Conservation (phyloP, 1,140 invertebrate genomes). For the Tyrophagus putrescentiae region DNA sequence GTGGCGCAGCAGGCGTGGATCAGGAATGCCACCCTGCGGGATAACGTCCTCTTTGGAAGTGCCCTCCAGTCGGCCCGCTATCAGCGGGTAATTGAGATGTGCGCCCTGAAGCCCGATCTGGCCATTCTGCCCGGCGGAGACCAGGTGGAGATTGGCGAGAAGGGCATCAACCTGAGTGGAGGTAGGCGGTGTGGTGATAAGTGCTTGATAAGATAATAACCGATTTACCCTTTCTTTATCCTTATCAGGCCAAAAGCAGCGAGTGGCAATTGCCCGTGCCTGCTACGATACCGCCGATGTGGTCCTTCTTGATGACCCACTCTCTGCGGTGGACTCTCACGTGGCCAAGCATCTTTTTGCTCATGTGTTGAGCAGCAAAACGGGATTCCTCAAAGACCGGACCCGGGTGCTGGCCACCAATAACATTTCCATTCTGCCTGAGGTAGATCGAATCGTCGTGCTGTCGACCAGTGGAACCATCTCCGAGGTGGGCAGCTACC, state of each 20-base stretch:
- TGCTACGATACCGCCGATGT: slow-evolving; percentile 51
- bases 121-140: slow-evolving; percentile 33
- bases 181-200: slow-evolving; percentile 29
- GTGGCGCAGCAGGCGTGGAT: slow-evolving; percentile 52
- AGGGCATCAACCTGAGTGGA: slow-evolving; percentile 38
- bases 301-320: slow-evolving; percentile 83
- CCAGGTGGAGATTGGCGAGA: slow-evolving; percentile 34
- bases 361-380: slow-evolving; percentile 57
- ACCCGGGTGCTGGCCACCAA: slow-evolving; percentile 25
- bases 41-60: slow-evolving; percentile 44
- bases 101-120: slow-evolving; percentile 41
- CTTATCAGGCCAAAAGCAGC: slow-evolving; percentile 25
- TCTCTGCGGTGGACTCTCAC: slow-evolving; percentile 85
- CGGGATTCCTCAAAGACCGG: slow-evolving; percentile 13
- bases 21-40: slow-evolving; percentile 45
- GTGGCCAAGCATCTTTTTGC: slow-evolving; percentile 92
- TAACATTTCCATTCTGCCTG: slow-evolving; percentile 33
- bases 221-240: slow-evolving; percentile 37
- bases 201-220: slow-evolving; percentile 30
- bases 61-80: slow-evolving; percentile 35
- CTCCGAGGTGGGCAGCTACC: slow-evolving; percentile 37
- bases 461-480: slow-evolving; percentile 36
- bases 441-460: slow-evolving; percentile 34
- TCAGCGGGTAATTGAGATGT: slow-evolving; percentile 37
- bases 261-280: not conserved